These are phyloP conservation scores for Ichneumoninae sp. DNA, from an alignment of 2,888 invertebrate species.

Conservation along the genomic window DNA sequence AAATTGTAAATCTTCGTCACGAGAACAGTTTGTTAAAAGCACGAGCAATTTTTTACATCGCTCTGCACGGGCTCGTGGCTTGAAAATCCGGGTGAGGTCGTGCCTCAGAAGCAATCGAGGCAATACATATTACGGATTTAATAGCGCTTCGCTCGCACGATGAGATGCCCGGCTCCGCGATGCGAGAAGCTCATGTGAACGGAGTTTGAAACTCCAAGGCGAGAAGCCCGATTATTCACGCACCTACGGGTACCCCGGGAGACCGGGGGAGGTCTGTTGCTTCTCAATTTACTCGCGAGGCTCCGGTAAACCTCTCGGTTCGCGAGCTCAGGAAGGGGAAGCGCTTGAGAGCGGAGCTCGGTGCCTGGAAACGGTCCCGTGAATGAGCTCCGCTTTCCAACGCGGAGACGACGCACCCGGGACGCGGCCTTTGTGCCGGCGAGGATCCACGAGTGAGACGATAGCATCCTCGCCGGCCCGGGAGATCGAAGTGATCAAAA, in stretches of 20 bases:
- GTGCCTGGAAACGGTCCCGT: conserved; percentile 43
- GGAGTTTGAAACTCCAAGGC: background rate
- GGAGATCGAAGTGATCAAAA: background rate
- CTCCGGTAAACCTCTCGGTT: conserved; percentile 15
- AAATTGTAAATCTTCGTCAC: too few species aligned
- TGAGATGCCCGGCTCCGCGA: background rate
- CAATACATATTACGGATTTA: background rate
- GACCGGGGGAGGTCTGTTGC: conserved; percentile 7
- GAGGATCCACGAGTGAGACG: background rate
- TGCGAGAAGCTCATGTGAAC: background rate
- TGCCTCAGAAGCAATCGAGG: background rate
- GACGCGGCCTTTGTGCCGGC: conserved; percentile 24
- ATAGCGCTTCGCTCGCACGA: background rate
- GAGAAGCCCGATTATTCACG: conserved; percentile 44
- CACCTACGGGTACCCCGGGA: conserved; percentile 34
- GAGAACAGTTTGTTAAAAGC: too few species aligned
- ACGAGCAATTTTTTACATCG: too few species aligned
- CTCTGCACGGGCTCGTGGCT: too few species aligned
- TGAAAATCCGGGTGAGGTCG: background rate
- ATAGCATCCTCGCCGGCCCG: background rate
- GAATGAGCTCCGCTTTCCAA: conserved; percentile 38
- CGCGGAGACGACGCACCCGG: conserved; percentile 21
- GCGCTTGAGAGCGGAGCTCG: background rate
- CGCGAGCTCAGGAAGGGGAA: background rate
- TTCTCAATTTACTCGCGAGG: conserved; percentile 34